Evolutionary conservation across 2,797 vertebrate species (phyloP).

Genomic region (Micrastur ruficollis): DNA sequence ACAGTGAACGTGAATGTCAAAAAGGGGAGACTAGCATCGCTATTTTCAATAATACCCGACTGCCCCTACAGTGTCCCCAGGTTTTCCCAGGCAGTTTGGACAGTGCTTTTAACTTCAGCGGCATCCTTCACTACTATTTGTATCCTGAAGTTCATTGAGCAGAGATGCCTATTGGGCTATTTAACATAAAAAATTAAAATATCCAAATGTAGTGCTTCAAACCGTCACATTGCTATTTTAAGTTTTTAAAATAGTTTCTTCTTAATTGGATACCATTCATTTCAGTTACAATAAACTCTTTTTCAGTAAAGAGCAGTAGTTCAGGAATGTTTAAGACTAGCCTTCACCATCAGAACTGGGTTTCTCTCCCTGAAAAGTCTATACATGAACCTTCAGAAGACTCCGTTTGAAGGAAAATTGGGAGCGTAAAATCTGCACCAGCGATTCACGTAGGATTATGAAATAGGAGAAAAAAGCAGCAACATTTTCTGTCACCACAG

Average conservation of each 20-base stretch:
- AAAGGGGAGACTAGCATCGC: neutral
- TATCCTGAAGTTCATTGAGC: neutral
- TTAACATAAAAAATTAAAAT: neutral
- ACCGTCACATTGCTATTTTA: neutral
- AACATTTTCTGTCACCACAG: neutral
- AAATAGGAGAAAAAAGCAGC: neutral
- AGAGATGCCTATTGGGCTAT: neutral
- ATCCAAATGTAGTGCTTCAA: neutral
- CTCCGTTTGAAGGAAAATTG: neutral
- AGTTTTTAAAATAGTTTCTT: neutral
- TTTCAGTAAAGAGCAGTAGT: neutral
- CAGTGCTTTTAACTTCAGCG: neutral
- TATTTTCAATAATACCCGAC: neutral
- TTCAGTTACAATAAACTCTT: neutral
- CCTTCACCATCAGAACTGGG: neutral
- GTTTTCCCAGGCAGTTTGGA: neutral
- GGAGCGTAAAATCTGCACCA: neutral
- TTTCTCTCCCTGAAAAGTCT: neutral
- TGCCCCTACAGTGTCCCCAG: neutral
- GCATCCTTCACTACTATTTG: neutral
- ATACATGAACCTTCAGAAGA: neutral
- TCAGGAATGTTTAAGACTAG: neutral
- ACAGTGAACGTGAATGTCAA: neutral
- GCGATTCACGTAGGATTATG: neutral
- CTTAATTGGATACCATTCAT: neutral